Base-by-base conservation (phyloP, 2,797 vertebrate species). In the Cyclopterus lumpus region DNA sequence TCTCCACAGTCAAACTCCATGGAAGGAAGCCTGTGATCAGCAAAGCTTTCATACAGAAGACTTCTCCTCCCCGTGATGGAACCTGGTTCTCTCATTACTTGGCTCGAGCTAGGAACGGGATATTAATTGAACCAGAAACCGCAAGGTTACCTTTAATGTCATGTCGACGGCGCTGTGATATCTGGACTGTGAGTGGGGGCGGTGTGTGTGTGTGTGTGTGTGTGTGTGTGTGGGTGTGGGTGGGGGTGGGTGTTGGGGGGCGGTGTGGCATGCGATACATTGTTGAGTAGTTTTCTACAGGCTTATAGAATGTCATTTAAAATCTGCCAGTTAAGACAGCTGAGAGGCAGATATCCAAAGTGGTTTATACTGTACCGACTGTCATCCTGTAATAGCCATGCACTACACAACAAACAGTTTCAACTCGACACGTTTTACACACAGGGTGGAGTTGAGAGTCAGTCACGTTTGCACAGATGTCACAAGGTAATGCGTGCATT, bases 131-230 rank as follows among this genome's bases (percentile, higher is more conserved):
- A 94, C 90, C 88, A 91, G 89, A 93, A 92, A 94, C 90, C 64
- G 63, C 91, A 93, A 94, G 92, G 90, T 95, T 94, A 94, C 91
- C 92, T 94, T 93, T 89, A 87, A 87, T 90, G 90, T 93, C 92
- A 93, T 73, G 79, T 90, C 79, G 78, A 82, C 81, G 59, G 74
- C 24, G 68, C 82, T 84, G 91, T 85, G 88, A 91, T 87, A 90
- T 92, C 90, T 88, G 88, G 90, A 87, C 82, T 79, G 84, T 73
- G 80, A 88, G 80, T 24, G 72, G 36, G 65, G 28, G 40, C 3
- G 54, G 60, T 7, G n/a, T 12, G 44, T n/a, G n/a, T n/a, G n/a
- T n/a, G n/a, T n/a, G n/a, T n/a, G n/a, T n/a, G n/a, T 15, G 22
- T n/a, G n/a, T n/a, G n/a, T n/a, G n/a, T n/a, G n/a, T n/a, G 24